phyloP scores from a whole-genome alignment of 2,797 vertebrate genomes.

The Bucorvus abyssinicus region DNA sequence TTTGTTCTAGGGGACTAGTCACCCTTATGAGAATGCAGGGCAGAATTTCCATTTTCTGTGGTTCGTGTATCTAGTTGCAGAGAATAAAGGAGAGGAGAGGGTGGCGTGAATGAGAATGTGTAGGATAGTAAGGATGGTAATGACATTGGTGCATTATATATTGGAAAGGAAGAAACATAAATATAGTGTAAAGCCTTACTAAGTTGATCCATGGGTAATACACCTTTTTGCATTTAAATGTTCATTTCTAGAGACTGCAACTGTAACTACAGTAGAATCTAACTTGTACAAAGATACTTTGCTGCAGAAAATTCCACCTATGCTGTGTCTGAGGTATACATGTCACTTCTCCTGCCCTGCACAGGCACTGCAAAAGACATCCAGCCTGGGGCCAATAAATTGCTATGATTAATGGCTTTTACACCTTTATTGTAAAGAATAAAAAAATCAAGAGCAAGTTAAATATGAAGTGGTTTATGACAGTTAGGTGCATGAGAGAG shows the following conservation, averaged over 20 bases:
- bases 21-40: neutral
- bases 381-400: neutral
- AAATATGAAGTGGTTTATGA: neutral
- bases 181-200: neutral
- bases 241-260: neutral
- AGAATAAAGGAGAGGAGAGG: neutral
- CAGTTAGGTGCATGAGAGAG: neutral
- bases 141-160: neutral
- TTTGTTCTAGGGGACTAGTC: neutral
- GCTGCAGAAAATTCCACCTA: neutral
- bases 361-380: neutral
- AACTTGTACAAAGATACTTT: neutral
- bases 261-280: neutral
- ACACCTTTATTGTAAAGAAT: neutral
- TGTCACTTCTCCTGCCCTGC: neutral
- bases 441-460: neutral
- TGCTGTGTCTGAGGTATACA: neutral
- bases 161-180: neutral
- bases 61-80: neutral
- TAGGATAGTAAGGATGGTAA: neutral
- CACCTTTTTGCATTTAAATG: neutral
- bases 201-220: neutral
- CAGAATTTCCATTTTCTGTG: neutral
- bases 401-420: neutral
- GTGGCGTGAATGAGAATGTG: neutral